A percentile compares a stretch with the other conserved stretches of the same genome.
These are phyloP conservation scores for Momotus momota DNA, from an alignment of 2,797 vertebrate genomes.

Conservation along the genomic window DNA sequence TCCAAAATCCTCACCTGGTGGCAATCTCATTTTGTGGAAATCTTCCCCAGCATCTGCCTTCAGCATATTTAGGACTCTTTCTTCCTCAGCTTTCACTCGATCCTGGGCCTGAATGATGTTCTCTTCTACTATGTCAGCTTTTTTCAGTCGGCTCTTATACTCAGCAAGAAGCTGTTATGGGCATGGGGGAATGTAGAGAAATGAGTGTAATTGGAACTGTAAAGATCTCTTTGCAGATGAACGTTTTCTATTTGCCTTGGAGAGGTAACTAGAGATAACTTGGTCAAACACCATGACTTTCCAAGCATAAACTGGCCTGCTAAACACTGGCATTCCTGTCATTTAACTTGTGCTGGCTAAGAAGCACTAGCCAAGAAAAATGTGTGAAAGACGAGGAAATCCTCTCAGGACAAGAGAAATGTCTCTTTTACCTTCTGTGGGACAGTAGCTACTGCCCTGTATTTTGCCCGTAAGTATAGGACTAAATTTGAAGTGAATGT, in stretches of 20 bases:
- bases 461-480: not conserved
- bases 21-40: constrained; percentile 65
- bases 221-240: not conserved
- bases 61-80: constrained; percentile 55
- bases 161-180: constrained; percentile 78
- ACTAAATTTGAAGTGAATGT: not conserved
- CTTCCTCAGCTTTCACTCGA: constrained; percentile 79
- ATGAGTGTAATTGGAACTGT: not conserved
- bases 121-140: constrained; percentile 83
- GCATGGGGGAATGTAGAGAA: not conserved
- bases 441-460: not conserved
- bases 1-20: constrained; percentile 80
- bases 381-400: not conserved
- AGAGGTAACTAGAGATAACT: not conserved
- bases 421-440: not conserved
- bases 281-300: not conserved
- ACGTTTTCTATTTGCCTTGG: not conserved
- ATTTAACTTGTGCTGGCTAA: not conserved
- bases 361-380: not conserved
- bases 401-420: not conserved
- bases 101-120: constrained; percentile 86
- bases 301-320: not conserved
- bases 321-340: not conserved
- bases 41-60: constrained; percentile 53
- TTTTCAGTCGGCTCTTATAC: constrained; percentile 72